phyloP scores from a whole-genome alignment of 2,888 invertebrate genomes.

The Salticus scenicus region DNA sequence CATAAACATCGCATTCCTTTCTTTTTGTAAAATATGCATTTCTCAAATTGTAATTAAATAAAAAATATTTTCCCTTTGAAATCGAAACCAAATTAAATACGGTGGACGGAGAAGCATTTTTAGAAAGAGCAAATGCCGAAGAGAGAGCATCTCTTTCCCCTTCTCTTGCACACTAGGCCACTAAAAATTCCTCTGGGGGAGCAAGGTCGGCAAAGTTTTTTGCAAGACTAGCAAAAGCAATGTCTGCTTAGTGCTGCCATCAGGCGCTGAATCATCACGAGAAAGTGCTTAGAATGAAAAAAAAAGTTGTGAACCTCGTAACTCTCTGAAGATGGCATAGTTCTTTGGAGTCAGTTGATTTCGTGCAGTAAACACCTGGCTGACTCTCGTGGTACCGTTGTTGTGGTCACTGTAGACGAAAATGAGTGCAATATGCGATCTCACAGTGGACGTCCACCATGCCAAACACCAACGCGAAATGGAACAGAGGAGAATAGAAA shows the following conservation, averaged over 20 bases:
- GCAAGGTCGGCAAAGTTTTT: conserved; percentile 13
- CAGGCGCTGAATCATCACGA: conserved; percentile 56
- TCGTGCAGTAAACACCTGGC: background rate
- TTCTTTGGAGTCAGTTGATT: background rate
- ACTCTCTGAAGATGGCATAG: background rate
- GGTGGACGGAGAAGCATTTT: background rate
- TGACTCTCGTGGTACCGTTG: conserved; percentile 48
- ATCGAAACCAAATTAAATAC: background rate
- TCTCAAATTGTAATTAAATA: background rate
- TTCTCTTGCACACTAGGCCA: background rate
- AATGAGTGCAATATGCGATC: background rate
- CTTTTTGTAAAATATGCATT: background rate
- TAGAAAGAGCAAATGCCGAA: background rate
- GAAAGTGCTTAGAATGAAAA: background rate
- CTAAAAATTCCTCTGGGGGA: background rate
- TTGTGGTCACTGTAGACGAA: background rate
- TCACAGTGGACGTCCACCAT: conserved; percentile 49
- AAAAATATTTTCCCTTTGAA: background rate
- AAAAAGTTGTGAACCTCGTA: conserved; percentile 4
- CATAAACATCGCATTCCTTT: background rate
- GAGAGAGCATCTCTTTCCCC: background rate
- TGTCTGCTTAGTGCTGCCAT: conserved; percentile 43
- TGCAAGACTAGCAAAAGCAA: conserved; percentile 15
- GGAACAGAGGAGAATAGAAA: conserved; percentile 45
- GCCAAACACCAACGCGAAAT: conserved; percentile 51